Evolutionary conservation across 2,888 invertebrate genomes (phyloP).

Genomic region (Helleia helle): DNA sequence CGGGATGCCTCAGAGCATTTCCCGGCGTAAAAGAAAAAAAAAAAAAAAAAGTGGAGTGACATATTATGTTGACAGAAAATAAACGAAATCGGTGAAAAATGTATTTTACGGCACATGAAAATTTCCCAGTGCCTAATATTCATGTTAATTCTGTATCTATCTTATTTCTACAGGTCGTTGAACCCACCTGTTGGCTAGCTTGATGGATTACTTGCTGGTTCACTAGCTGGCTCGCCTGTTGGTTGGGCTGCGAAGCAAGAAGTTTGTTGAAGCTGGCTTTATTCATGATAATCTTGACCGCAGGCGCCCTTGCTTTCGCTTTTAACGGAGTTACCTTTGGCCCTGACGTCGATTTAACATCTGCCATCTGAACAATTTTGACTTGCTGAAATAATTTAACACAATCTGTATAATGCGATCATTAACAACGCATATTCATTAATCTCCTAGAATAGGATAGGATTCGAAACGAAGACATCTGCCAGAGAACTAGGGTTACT

Average conservation of each 20-base stretch:
- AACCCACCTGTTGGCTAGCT: neutral
- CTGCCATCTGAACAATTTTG: slow-evolving; percentile 39
- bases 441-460: too few species aligned
- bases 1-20: too few species aligned
- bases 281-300: slow-evolving; percentile 64
- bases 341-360: slow-evolving; percentile 21
- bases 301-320: slow-evolving; percentile 25
- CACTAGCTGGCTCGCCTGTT: neutral
- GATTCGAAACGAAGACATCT: too few species aligned
- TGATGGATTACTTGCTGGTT: slow-evolving; percentile 3
- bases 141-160: too few species aligned
- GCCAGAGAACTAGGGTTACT: too few species aligned
- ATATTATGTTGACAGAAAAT: too few species aligned
- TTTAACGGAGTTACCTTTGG: slow-evolving; percentile 9
- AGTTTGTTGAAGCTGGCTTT: slow-evolving; percentile 43
- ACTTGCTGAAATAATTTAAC: slow-evolving; percentile 28
- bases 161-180: too few species aligned
- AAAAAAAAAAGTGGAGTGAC: too few species aligned
- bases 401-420: slow-evolving; percentile 1
- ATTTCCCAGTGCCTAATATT: too few species aligned
- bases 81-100: too few species aligned
- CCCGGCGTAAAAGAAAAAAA: too few species aligned
- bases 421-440: too few species aligned
- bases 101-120: neutral
- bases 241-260: slow-evolving; percentile 26